phyloP scores from a whole-genome alignment of 2,113 vertebrate genomes.

The Todiramphus saurophagus region DNA sequence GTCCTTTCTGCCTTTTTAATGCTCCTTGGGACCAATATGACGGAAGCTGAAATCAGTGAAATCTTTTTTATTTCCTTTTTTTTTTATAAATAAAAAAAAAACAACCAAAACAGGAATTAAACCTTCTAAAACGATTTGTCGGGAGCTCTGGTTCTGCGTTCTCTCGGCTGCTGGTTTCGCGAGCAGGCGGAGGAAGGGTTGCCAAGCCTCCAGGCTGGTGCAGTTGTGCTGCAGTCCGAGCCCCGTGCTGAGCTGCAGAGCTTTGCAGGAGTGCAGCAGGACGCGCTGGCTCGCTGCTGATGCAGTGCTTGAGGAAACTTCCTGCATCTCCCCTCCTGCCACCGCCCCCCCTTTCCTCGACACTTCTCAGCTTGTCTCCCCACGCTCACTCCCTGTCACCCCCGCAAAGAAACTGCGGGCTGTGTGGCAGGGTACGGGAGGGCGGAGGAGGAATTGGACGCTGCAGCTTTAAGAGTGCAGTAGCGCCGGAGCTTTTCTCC shows the following conservation, averaged over 20 bases:
- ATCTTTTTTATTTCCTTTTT: neutral
- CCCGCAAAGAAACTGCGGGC: neutral
- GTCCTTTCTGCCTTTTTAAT: neutral
- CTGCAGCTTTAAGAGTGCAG: slow-evolving; percentile 80
- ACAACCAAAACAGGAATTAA: neutral
- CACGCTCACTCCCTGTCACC: neutral
- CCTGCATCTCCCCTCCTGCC: neutral
- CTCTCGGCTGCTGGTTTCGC: rapidly evolving
- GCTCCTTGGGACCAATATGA: neutral
- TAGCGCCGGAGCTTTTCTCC: slow-evolving; percentile 74
- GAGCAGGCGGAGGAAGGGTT: neutral
- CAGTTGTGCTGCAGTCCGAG: slow-evolving; percentile 75
- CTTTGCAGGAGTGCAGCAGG: slow-evolving; percentile 50
- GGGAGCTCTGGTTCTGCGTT: neutral
- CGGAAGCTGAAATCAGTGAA: slow-evolving; percentile 36
- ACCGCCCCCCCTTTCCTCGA: no score
- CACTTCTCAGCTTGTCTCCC: neutral
- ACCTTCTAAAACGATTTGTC: rapidly evolving
- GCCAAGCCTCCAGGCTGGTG: slow-evolving; percentile 49
- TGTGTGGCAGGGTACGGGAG: neutral
- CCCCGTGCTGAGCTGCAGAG: slow-evolving; percentile 65
- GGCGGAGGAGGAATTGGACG: slow-evolving; percentile 32
- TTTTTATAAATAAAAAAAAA: neutral
- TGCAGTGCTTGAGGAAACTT: neutral
- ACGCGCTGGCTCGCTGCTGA: neutral